phyloP scores from a whole-genome alignment of 1,140 invertebrate genomes.

The Drosophila sp. region DNA sequence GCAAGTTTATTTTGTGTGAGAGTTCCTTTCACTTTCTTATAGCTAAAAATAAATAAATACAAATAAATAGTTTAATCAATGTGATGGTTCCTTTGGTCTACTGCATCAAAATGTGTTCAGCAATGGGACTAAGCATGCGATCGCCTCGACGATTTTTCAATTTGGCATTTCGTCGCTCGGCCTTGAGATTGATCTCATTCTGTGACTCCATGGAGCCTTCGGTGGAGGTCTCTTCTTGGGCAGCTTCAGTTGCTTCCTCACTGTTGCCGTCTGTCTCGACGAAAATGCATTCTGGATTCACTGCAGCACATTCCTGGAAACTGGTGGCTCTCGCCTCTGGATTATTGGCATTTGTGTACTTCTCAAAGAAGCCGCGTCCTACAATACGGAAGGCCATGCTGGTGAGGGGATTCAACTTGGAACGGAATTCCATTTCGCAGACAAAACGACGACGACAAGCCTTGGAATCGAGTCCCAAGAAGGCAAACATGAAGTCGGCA shows the following conservation, averaged over 20 bases:
- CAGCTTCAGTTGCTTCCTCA: slow-evolving; percentile 11
- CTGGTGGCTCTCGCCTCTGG: slow-evolving; percentile 53
- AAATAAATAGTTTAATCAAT: slow-evolving; percentile 63
- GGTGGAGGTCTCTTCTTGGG: slow-evolving; percentile 20
- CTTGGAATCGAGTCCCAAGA: slow-evolving; percentile 72
- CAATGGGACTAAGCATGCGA: slow-evolving; percentile 59
- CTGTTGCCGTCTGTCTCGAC: slow-evolving; percentile 52
- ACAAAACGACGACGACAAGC: slow-evolving; percentile 79
- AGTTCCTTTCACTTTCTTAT: slow-evolving; percentile 59
- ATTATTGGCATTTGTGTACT: slow-evolving; percentile 73
- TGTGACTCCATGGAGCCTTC: slow-evolving; percentile 41
- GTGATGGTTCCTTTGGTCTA: slow-evolving; percentile 23
- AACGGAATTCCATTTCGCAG: slow-evolving; percentile 82
- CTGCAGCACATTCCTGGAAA: slow-evolving; percentile 67
- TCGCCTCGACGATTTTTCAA: slow-evolving; percentile 52
- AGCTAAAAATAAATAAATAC: slow-evolving; percentile 79
- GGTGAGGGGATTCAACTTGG: slow-evolving; percentile 71
- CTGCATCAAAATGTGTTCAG: slow-evolving; percentile 66
- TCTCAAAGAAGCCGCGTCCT: slow-evolving; percentile 75
- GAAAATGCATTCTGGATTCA: slow-evolving; percentile 75
- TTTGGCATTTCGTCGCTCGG: slow-evolving; percentile 58
- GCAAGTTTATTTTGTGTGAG: slow-evolving; percentile 73
- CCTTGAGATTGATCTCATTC: slow-evolving; percentile 65
- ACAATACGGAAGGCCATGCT: slow-evolving; percentile 81
- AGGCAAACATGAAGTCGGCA: slow-evolving; percentile 76